Evolutionary conservation across 2,888 invertebrate genomes (phyloP), one percentile per base, ranked within the genome.

Genomic region (Merodon equestris): DNA sequence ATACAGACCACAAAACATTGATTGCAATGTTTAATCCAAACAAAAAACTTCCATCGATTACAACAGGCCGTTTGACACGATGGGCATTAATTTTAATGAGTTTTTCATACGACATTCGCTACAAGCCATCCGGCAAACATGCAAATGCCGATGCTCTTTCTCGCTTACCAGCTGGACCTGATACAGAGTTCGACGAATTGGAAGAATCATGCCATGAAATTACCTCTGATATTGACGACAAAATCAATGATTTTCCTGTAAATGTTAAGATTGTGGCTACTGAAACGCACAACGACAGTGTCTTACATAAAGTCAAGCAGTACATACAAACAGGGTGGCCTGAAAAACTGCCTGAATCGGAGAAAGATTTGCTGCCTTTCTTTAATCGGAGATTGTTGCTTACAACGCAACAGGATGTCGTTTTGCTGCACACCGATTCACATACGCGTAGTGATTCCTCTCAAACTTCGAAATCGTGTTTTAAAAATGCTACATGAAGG

Each of bases 1-100:
- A 48, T 51, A 67, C 57, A 13, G 67, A 67, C 57, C 67, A 67
- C 19, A 67, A 67, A 27, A 47, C 87, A 0, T 60, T 88, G 53
- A 47, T 61, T 36, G 42, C 48, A 0, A 7, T 50, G 13, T 56
- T 50, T 42, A 42, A 36, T 10, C 50, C 61, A 9, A 13, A 13
- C n/a, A 63, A 63, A 44, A 51, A 63, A 27, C 34, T 63, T n/a
- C 44, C 44, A 48, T n/a, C 18, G 18, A 12, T 27, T n/a, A 13
- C 15, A 12, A 47, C 64, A 9, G 57, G 34, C 9, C 58, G 54
- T 54, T 50, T 57, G 34, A 61, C 51, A 34, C 66, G 73, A n/a
- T 72, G 72, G 51, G 64, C 72, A 36, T 14, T 72, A 36, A 64
- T 19, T 47, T 19, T 73, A 36, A 67, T 74, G 60, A 44, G 50